Percentiles rank a stretch among this genome's conserved stretches.
These are phyloP conservation scores for Oxytorus armatus DNA, from an alignment of 2,888 invertebrate genomes.

Conservation along the genomic window DNA sequence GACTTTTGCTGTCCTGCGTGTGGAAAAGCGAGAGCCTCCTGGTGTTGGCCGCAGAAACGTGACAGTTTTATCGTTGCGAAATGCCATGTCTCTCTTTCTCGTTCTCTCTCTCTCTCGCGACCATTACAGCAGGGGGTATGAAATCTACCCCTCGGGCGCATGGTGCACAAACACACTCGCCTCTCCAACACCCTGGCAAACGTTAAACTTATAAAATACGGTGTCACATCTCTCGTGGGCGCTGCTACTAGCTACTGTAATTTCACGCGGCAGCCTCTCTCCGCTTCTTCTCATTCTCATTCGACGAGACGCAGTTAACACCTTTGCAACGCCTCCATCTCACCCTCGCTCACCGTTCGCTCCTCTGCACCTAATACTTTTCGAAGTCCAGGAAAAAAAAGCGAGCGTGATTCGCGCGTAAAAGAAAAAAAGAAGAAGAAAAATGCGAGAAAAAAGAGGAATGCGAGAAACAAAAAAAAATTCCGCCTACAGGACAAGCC, in stretches of 20 bases:
- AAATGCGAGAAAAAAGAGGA: no score
- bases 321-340: background rate
- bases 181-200: conserved; percentile 39
- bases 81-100: conserved; percentile 62
- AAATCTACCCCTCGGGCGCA: conserved; percentile 11
- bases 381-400: conserved; percentile 37
- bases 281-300: conserved; percentile 32
- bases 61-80: conserved; percentile 73
- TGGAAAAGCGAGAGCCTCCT: conserved; percentile 13
- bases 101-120: conserved; percentile 2
- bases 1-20: conserved; percentile 18
- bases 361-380: conserved; percentile 31
- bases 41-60: conserved; percentile 58
- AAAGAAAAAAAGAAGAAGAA: conserved; percentile 2
- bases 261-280: conserved; percentile 46
- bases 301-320: conserved; percentile 54
- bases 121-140: no score
- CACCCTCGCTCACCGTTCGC: background rate
- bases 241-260: conserved; percentile 26
- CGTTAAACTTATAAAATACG: conserved; percentile 67
- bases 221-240: conserved; percentile 59
- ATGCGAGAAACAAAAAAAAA: conserved; percentile 4
- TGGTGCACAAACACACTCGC: background rate
- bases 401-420: conserved; percentile 8
- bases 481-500: conserved; percentile 20